A percentile compares a stretch with the other conserved stretches of the same genome.
Evolutionary conservation across 2,797 vertebrate genomes (phyloP).

Genomic region (Siniperca obscura): DNA sequence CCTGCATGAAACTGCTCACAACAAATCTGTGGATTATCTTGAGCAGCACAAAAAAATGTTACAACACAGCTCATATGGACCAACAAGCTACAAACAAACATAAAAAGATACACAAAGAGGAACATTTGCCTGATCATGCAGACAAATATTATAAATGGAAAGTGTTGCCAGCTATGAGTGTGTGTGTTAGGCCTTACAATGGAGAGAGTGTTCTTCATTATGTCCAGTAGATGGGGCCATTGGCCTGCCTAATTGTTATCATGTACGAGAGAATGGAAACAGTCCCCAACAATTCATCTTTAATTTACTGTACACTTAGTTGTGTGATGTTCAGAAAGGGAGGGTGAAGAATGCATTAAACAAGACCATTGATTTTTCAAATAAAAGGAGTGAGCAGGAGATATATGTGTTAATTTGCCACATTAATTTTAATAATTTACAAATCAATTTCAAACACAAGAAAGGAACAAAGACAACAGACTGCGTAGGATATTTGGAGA

Average conservation of each 20-base stretch:
- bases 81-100: neutral
- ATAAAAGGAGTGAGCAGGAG: conserved; percentile 37
- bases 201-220: neutral
- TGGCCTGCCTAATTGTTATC: neutral
- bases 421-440: conserved; percentile 77
- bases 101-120: neutral
- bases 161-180: neutral
- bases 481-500: neutral
- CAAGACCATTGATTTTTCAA: conserved; percentile 21
- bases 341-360: conserved; percentile 21
- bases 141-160: neutral
- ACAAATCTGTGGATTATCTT: too few species aligned
- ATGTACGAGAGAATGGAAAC: too few species aligned
- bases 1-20: too few species aligned
- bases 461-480: conserved; percentile 32
- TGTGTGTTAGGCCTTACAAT: neutral
- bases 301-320: neutral
- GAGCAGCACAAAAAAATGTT: neutral
- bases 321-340: conserved; percentile 3
- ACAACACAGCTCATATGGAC: neutral
- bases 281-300: neutral
- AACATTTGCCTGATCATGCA: neutral
- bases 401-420: conserved; percentile 18
- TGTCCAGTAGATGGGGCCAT: conserved; percentile 66
- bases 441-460: conserved; percentile 64